These are phyloP conservation scores for Girardinichthys multiradiatus DNA, from an alignment of 2,113 vertebrate genomes.

Conservation along the genomic window DNA sequence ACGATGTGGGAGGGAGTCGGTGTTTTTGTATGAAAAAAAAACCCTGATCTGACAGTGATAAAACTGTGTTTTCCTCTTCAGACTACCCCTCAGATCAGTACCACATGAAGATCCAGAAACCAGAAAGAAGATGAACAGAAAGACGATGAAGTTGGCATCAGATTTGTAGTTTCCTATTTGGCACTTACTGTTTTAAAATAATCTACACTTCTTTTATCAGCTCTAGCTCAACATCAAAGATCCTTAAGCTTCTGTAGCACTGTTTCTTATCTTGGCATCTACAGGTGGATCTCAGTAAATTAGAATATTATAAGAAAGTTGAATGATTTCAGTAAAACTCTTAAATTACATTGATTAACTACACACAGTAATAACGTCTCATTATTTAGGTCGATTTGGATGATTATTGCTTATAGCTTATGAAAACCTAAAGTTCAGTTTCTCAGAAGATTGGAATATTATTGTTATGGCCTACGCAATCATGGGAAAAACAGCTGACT, in stretches of 20 bases:
- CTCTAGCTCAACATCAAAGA: background rate
- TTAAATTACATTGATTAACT: background rate
- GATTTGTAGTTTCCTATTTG: background rate
- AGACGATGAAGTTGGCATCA: background rate
- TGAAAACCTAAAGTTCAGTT: background rate
- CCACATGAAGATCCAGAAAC: constrained; percentile 69
- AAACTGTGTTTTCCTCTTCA: constrained; percentile 60
- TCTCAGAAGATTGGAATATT: background rate
- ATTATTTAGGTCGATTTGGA: background rate
- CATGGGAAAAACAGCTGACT: background rate
- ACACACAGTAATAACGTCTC: too few relatives aligned
- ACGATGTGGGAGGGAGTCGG: background rate
- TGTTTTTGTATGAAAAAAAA: background rate
- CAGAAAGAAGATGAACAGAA: constrained; percentile 11
- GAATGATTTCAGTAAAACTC: background rate
- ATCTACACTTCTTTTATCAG: background rate
- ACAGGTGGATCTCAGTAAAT: background rate
- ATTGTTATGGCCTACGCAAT: background rate
- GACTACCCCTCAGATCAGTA: constrained; percentile 89
- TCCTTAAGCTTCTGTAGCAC: background rate
- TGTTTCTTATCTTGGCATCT: background rate
- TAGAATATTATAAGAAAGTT: background rate
- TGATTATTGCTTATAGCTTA: background rate
- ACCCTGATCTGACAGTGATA: constrained; percentile 41
- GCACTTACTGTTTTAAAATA: background rate